phyloP scores from a whole-genome alignment of 2,113 vertebrate species.

The Stictonetta naevosa region DNA sequence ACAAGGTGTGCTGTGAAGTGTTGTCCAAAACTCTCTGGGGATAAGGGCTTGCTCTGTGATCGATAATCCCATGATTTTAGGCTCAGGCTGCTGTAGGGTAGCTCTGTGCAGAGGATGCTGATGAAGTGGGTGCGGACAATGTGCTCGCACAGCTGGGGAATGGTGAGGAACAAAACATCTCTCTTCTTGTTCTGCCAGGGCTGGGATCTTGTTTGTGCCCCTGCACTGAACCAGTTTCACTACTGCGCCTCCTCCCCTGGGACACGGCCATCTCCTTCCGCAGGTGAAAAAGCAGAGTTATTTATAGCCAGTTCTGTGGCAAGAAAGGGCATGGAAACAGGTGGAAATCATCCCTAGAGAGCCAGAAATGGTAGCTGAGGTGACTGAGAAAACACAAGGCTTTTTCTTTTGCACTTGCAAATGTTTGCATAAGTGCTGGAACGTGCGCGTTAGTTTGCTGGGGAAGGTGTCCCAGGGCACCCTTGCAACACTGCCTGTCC shows the following conservation, averaged over 20 bases:
- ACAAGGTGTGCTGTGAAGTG: background rate
- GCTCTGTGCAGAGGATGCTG: background rate
- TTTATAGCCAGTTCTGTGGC: background rate
- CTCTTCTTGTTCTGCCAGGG: background rate
- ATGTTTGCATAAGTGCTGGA: background rate
- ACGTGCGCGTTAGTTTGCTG: fast-evolving
- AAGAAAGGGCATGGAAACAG: background rate
- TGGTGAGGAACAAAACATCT: background rate
- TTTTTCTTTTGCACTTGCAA: background rate
- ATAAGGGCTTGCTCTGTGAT: background rate
- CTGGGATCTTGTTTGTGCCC: background rate
- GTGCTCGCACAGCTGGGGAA: background rate
- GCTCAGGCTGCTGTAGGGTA: background rate
- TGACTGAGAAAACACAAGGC: background rate
- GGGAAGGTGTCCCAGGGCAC: background rate
- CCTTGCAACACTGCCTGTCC: background rate
- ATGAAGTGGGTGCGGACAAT: background rate
- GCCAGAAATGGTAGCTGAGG: background rate
- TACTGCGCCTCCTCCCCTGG: background rate
- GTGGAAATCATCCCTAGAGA: background rate
- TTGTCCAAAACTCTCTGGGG: fast-evolving
- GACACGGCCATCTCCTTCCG: background rate
- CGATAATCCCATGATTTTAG: fast-evolving
- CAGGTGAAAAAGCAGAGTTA: background rate
- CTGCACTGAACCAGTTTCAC: background rate